Conservation (phyloP, 2,797 vertebrate species). For the Carduelis carduelis region DNA sequence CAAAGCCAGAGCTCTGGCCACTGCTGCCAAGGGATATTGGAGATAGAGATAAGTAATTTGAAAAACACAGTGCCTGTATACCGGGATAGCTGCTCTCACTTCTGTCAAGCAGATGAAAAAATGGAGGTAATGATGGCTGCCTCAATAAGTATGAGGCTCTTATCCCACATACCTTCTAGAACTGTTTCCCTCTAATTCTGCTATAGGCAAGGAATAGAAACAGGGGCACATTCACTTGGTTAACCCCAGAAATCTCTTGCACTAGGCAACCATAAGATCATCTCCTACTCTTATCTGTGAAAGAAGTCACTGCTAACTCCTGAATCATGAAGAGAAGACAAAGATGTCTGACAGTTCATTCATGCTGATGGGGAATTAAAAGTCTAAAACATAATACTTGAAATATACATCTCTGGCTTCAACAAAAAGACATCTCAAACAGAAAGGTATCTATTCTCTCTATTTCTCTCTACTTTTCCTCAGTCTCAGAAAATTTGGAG, state of each 20-base stretch:
- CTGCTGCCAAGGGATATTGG: not conserved
- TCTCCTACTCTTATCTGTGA: not conserved
- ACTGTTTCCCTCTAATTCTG: not conserved
- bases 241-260: not conserved
- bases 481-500: not conserved
- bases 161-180: fast-evolving
- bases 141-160: not conserved
- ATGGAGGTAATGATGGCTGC: not conserved
- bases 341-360: not conserved
- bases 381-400: not conserved
- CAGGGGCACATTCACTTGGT: not conserved
- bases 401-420: not conserved
- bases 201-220: not conserved
- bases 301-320: not conserved
- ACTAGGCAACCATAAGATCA: fast-evolving
- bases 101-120: not conserved
- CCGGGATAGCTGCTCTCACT: not conserved
- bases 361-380: not conserved
- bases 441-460: not conserved
- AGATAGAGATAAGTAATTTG: not conserved
- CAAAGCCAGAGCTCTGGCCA: not conserved
- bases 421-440: not conserved
- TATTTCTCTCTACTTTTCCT: not conserved
- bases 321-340: not conserved
- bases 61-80: not conserved